These are phyloP conservation scores for Sander lucioperca DNA, from an alignment of 2,113 vertebrate species.

Conservation along the genomic window DNA sequence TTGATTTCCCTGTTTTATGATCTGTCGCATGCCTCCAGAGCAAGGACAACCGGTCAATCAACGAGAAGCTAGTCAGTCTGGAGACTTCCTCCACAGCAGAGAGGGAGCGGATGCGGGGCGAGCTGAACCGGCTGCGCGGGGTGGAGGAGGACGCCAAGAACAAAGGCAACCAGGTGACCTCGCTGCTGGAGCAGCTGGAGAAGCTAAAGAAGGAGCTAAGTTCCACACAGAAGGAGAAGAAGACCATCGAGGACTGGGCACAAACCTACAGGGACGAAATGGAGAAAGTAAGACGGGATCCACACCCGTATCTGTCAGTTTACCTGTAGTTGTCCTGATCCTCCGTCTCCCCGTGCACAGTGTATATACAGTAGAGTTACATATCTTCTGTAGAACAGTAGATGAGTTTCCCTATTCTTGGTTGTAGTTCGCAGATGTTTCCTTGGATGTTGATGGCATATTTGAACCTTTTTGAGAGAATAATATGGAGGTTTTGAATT, in stretches of 20 bases:
- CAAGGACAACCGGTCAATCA: slow-evolving; percentile 90
- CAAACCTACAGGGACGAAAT: slow-evolving; percentile 92
- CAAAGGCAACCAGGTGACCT: slow-evolving; percentile 87
- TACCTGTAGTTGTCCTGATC: background rate
- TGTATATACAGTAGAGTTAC: background rate
- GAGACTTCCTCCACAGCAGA: slow-evolving; percentile 87
- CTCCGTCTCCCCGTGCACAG: background rate
- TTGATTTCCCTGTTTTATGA: background rate
- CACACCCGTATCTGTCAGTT: background rate
- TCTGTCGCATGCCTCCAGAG: slow-evolving; percentile 74
- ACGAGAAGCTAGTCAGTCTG: slow-evolving; percentile 87
- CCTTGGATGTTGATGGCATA: background rate
- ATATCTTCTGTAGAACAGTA: background rate
- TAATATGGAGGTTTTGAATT: background rate
- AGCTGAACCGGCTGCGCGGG: slow-evolving; percentile 88
- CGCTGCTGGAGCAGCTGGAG: slow-evolving; percentile 92
- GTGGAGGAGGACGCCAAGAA: slow-evolving; percentile 92
- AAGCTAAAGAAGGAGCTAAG: slow-evolving; percentile 90
- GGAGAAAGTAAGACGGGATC: slow-evolving; percentile 85
- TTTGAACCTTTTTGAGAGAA: background rate
- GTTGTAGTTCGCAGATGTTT: background rate
- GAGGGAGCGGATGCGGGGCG: slow-evolving; percentile 89
- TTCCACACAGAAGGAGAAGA: slow-evolving; percentile 92
- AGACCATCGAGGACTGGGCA: slow-evolving; percentile 92
- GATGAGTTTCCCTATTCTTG: background rate